phyloP scores from a whole-genome alignment of 1,140 invertebrate species.

The Planococcus citri region DNA sequence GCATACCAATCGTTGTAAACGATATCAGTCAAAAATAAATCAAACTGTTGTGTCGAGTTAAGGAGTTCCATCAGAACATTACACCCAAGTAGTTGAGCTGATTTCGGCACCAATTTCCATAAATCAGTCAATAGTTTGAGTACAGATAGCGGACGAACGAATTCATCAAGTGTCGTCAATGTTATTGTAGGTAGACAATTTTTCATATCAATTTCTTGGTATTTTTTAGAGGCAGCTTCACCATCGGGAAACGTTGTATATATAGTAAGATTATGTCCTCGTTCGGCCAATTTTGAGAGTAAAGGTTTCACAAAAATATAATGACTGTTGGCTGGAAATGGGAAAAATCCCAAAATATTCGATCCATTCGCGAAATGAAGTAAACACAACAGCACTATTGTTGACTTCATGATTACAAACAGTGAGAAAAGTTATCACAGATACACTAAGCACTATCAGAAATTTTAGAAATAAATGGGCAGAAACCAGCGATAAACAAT shows the following conservation, averaged over 20 bases:
- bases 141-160: not conserved
- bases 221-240: slow-evolving; percentile 36
- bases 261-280: not conserved
- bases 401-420: slow-evolving; percentile 33
- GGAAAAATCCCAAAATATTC: not conserved
- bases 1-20: slow-evolving; percentile 28
- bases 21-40: slow-evolving; percentile 31
- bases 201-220: slow-evolving; percentile 29
- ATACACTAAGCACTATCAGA: too few relatives aligned
- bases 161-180: too few relatives aligned
- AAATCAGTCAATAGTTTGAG: too few relatives aligned
- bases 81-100: too few relatives aligned
- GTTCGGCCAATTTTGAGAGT: slow-evolving; percentile 26
- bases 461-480: not conserved
- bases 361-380: not conserved
- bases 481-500: slow-evolving; percentile 24
- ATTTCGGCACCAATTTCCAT: too few relatives aligned
- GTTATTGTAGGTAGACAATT: too few relatives aligned
- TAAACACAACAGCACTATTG: slow-evolving; percentile 9
- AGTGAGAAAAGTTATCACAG: too few relatives aligned
- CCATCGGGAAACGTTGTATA: slow-evolving; percentile 23
- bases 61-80: not conserved
- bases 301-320: slow-evolving; percentile 23
- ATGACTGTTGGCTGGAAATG: slow-evolving; percentile 24
- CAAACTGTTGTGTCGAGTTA: slow-evolving; percentile 28